Percentiles rank a stretch among this genome's conserved stretches.
phyloP scores from a whole-genome alignment of 53 echinoderm and acorn worm genomes.

The Stichopus horrens region DNA sequence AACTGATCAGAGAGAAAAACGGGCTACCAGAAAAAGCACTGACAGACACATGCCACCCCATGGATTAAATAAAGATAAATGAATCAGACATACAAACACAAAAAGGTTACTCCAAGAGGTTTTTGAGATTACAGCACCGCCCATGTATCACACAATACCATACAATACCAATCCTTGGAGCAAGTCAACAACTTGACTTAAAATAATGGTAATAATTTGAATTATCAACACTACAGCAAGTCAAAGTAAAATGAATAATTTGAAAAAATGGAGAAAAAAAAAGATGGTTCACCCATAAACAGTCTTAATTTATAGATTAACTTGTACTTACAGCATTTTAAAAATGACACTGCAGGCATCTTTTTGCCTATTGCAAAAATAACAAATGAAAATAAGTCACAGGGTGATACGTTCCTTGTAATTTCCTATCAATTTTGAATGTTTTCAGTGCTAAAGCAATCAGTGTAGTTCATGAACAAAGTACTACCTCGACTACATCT shows the following conservation, averaged over 20 bases:
- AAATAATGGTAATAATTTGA: conserved; percentile 17
- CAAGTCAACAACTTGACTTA: conserved; percentile 30
- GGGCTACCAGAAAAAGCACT: neutral
- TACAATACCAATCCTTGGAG: conserved; percentile 10
- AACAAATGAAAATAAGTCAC: too few relatives aligned
- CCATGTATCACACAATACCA: neutral
- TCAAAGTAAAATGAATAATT: conserved; percentile 33
- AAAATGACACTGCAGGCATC: conserved; percentile 15
- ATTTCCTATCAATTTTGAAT: too few relatives aligned
- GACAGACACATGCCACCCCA: neutral
- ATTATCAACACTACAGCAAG: conserved; percentile 45
- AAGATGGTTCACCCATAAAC: neutral
- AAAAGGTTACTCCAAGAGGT: neutral
- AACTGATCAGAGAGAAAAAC: neutral
- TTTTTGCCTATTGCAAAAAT: neutral
- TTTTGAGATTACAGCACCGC: neutral
- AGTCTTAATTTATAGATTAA: conserved; percentile 9
- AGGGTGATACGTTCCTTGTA: too few relatives aligned
- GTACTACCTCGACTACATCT: too few relatives aligned
- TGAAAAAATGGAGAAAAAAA: neutral
- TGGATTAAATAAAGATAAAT: neutral
- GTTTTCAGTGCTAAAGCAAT: too few relatives aligned
- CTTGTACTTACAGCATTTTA: neutral
- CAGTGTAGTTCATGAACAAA: too few relatives aligned
- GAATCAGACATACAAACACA: neutral